phyloP scores from a whole-genome alignment of 2,888 invertebrate species.

The Limnephilus rhombicus region DNA sequence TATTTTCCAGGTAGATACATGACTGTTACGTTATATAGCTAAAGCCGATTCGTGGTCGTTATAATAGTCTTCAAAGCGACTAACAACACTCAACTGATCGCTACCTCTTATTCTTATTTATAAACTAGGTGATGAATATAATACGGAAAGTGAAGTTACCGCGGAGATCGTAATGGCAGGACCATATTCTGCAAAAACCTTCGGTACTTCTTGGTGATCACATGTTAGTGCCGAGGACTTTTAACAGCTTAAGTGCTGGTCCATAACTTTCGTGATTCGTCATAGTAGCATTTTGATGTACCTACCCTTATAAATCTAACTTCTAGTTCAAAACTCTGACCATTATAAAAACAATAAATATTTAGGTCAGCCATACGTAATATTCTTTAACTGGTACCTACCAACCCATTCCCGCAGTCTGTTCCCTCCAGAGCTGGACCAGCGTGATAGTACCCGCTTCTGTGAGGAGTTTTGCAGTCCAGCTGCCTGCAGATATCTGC shows the following conservation, averaged over 20 bases:
- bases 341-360: not conserved
- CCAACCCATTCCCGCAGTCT: conserved; percentile 81
- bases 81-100: not conserved
- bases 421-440: conserved; percentile 92
- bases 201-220: no score
- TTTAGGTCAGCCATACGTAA: not conserved
- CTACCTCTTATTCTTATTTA: not conserved
- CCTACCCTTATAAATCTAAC: not conserved
- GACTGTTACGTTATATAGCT: not conserved
- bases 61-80: not conserved
- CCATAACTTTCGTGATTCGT: not conserved
- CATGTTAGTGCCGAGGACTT: not conserved
- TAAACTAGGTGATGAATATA: not conserved
- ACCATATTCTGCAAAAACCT: not conserved
- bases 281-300: not conserved
- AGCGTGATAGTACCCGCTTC: conserved; percentile 85
- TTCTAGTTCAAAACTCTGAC: not conserved
- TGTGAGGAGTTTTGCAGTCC: conserved; percentile 84
- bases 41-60: not conserved
- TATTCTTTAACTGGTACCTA: conserved; percentile 70
- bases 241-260: not conserved
- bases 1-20: not conserved
- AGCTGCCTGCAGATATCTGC: conserved; percentile 81
- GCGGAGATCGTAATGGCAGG: not conserved
- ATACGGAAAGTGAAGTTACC: not conserved